Base-by-base conservation (phyloP, 2,113 vertebrate species). In the Mugil cephalus region DNA sequence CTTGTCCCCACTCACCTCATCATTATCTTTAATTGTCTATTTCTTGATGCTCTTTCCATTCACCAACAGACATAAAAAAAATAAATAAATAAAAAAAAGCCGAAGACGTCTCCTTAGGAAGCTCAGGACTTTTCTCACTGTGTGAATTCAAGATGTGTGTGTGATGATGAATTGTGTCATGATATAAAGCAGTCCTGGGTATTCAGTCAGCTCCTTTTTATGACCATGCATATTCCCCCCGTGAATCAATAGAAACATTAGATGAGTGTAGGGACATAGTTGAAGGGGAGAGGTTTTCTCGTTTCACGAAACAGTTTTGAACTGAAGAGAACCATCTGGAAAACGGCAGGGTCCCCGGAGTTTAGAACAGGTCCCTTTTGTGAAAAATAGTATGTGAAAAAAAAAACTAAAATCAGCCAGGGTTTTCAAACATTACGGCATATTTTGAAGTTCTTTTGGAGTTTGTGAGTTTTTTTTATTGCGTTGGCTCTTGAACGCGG, bases 401-500 rank as follows among this genome's bases (percentile, higher is more conserved):
- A 87, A 61, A 55, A 59, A 72, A 24, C 56, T 48, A 73, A 87
- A 92, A 90, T 86, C 62, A 56, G 79, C 85, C 86, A 87, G 82
- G 70, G 65, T 89, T 93, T 93, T 94, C 86, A 91, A 93, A 93
- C 91, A 91, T 93, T 91, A 93, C 85, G 78, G 90, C 88, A 89
- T 93, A 93, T 94, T 94, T 93, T 93, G 88, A 94, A 92, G 92
- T 93, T 91, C 87, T 93, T 91, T 90, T 91, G 83, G 85, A 88
- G 87, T 91, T 92, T 91, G 85, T 78, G 88, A 89, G 87, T 88
- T 92, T 94, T 95, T 94, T 93, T 95, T 94, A 95, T 93, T 85
- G 87, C 83, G 39, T 92, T 95, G 93, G 93, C 93, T 91, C 82
- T 76, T 52, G 69, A 74, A 87, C 53, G 80, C 87, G 69, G 83